phyloP scores from a whole-genome alignment of 1,140 invertebrate species.

The Brachionus asplanchnoidis region DNA sequence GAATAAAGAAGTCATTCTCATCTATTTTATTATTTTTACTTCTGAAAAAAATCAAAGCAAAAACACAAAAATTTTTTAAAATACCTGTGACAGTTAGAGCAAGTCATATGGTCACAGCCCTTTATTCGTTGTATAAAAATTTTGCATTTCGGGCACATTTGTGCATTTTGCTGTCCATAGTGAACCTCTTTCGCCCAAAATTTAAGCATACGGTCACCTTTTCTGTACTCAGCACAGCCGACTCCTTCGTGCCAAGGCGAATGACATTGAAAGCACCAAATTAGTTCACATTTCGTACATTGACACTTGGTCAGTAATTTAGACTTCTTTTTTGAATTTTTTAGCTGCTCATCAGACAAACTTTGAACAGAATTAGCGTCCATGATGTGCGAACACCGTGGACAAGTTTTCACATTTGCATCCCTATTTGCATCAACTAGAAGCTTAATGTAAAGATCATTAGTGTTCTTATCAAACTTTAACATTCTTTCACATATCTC shows the following conservation, averaged over 20 bases:
- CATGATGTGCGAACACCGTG: constrained; percentile 51
- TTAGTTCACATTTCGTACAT: constrained; percentile 52
- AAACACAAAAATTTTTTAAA: not conserved
- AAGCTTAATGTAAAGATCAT: constrained; percentile 53
- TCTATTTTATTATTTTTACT: too few species aligned
- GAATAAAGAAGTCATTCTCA: too few species aligned
- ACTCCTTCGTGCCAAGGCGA: constrained; percentile 55
- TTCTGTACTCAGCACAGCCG: constrained; percentile 55
- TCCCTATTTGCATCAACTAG: constrained; percentile 54
- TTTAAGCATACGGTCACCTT: constrained; percentile 56
- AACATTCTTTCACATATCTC: constrained; percentile 51
- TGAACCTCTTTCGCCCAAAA: constrained; percentile 55
- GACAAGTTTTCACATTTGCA: constrained; percentile 56
- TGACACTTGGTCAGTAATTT: constrained; percentile 43
- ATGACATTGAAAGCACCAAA: constrained; percentile 59
- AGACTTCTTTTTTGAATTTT: constrained; percentile 43
- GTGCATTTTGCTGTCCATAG: constrained; percentile 57
- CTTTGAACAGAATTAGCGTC: constrained; percentile 35
- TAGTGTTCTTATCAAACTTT: constrained; percentile 39
- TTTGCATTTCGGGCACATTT: constrained; percentile 58
- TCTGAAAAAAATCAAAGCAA: not conserved
- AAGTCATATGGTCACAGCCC: constrained; percentile 59
- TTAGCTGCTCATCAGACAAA: not conserved
- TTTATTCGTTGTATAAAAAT: constrained; percentile 56
- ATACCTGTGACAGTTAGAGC: constrained; percentile 52